Conservation (phyloP, 2,113 vertebrate genomes). For the Zosterops japonicus region DNA sequence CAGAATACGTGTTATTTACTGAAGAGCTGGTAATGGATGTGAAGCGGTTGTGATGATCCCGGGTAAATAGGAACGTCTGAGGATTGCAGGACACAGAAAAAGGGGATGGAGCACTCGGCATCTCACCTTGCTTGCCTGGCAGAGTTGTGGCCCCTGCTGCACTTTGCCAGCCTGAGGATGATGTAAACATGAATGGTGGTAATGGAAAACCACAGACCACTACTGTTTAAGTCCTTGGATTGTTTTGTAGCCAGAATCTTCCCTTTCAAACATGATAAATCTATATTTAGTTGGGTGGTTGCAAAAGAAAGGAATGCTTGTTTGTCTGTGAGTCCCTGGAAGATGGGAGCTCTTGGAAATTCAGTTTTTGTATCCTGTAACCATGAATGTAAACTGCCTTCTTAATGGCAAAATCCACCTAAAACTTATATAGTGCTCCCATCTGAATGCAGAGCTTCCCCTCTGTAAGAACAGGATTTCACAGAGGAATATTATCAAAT, state of each 20-base stretch:
- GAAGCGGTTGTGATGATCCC: slow-evolving; percentile 36
- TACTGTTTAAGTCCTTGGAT: background rate
- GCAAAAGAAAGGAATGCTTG: background rate
- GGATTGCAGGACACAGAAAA: background rate
- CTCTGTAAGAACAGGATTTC: background rate
- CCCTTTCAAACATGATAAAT: background rate
- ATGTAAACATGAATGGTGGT: background rate
- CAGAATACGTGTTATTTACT: slow-evolving; percentile 40
- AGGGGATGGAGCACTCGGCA: background rate
- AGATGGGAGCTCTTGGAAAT: background rate
- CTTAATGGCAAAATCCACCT: background rate
- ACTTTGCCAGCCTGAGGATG: background rate
- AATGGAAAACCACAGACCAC: background rate
- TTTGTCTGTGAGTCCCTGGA: background rate
- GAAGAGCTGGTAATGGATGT: slow-evolving; percentile 51
- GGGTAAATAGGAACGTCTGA: background rate
- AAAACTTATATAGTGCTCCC: background rate
- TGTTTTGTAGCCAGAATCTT: background rate
- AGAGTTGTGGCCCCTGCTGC: background rate
- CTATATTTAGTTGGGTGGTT: background rate
- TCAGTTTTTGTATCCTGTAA: background rate
- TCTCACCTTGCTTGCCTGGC: background rate
- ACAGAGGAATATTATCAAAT: background rate
- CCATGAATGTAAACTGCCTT: background rate
- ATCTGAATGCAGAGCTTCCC: background rate